Percentiles rank a stretch among this genome's conserved stretches.
Evolutionary conservation across 1,140 invertebrate genomes (phyloP).

Genomic region (Spodoptera frugiperda): DNA sequence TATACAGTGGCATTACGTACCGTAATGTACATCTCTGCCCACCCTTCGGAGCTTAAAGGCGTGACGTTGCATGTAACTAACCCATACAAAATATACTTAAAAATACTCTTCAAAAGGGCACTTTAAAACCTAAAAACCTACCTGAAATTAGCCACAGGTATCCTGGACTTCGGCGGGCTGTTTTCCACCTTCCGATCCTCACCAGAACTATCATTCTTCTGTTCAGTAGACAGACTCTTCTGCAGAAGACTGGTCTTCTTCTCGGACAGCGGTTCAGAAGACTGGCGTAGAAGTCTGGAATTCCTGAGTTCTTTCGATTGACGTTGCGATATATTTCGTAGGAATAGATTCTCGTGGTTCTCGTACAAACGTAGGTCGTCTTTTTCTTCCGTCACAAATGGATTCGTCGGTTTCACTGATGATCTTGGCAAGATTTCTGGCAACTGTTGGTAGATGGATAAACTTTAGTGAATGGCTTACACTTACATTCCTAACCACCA

Average conservation of each 20-base stretch:
- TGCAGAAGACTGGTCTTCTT: slow-evolving; percentile 72
- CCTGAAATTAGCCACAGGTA: slow-evolving; percentile 81
- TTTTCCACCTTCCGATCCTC: slow-evolving; percentile 68
- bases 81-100: too few species aligned
- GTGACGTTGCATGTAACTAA: too few species aligned
- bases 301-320: slow-evolving; percentile 79
- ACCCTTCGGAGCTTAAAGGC: too few species aligned
- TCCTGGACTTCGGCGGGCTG: slow-evolving; percentile 77
- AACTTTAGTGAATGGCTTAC: not conserved
- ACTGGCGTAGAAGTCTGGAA: slow-evolving; percentile 75
- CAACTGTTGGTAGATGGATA: slow-evolving; percentile 59
- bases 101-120: too few species aligned
- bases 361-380: slow-evolving; percentile 77
- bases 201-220: slow-evolving; percentile 64
- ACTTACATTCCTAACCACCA: too few species aligned
- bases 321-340: slow-evolving; percentile 80
- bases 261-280: slow-evolving; percentile 77
- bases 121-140: not conserved
- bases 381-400: slow-evolving; percentile 67
- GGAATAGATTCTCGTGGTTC: slow-evolving; percentile 84
- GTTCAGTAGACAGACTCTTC: slow-evolving; percentile 82
- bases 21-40: too few species aligned
- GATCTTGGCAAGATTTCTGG: slow-evolving; percentile 77
- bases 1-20: too few species aligned
- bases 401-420: slow-evolving; percentile 68